Percentiles rank a stretch among this genome's conserved stretches.
Evolutionary conservation across 2,888 invertebrate genomes (phyloP).

Genomic region (Desoria tigrina): DNA sequence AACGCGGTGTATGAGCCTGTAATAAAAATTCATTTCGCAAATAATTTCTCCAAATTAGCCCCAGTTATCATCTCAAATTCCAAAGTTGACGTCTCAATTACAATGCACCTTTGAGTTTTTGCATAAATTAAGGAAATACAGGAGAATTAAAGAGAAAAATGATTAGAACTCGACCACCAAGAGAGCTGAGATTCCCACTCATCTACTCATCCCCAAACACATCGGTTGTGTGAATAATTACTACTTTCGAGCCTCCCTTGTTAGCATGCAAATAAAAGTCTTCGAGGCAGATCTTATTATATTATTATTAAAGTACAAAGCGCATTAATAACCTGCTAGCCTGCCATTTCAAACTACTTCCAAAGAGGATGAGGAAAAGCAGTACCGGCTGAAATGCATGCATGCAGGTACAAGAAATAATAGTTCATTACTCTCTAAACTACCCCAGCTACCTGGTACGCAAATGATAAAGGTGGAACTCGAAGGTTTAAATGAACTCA

Average conservation of each 20-base stretch:
- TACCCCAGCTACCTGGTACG: no score
- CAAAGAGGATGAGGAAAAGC: no score
- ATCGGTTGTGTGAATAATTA: slow-evolving; percentile 24
- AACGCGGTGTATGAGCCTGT: not conserved
- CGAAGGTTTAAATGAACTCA: no score
- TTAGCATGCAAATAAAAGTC: slow-evolving; percentile 38
- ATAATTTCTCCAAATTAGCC: slow-evolving; percentile 9
- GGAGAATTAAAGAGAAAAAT: not conserved
- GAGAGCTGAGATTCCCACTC: slow-evolving; percentile 31
- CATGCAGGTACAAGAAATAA: no score
- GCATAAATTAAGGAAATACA: not conserved
- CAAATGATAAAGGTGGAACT: no score
- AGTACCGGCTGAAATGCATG: no score
- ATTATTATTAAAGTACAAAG: no score
- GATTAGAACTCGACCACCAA: slow-evolving; percentile 26
- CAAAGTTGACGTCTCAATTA: slow-evolving; percentile 35
- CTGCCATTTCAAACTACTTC: no score
- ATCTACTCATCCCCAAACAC: slow-evolving; percentile 14
- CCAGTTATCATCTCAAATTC: slow-evolving; percentile 4
- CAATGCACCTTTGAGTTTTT: slow-evolving; percentile 3
- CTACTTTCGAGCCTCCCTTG: slow-evolving; percentile 29
- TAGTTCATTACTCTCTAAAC: no score
- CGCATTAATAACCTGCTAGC: no score
- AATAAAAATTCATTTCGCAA: slow-evolving; percentile 13
- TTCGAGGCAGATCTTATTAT: not conserved